Evolutionary conservation across 2,888 invertebrate species (phyloP).

Genomic region (Oithona nana): DNA sequence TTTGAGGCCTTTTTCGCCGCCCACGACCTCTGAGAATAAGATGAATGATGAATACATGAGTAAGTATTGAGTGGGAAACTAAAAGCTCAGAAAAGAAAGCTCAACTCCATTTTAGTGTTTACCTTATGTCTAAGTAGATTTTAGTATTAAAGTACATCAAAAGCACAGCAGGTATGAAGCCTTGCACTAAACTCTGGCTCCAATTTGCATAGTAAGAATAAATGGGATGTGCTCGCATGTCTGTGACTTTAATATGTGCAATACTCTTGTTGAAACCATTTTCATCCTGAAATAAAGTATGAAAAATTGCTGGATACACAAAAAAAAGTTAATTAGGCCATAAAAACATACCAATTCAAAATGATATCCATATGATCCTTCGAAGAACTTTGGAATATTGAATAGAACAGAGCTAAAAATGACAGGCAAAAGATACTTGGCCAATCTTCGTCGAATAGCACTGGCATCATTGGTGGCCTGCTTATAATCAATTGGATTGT

Average conservation of each 20-base stretch:
- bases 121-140: conserved; percentile 8
- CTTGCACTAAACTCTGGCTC: conserved; percentile 1
- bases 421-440: conserved; percentile 7
- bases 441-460: conserved; percentile 1
- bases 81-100: no score
- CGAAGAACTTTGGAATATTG: conserved; percentile 10
- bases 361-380: neutral
- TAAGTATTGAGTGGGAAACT: no score
- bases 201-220: conserved; percentile 9
- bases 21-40: no score
- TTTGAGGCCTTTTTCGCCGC: no score
- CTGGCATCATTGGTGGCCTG: conserved; percentile 7
- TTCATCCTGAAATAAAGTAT: no score
- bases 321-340: no score
- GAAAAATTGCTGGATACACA: no score
- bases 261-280: neutral
- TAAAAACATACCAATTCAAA: neutral
- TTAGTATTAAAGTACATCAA: conserved; percentile 6
- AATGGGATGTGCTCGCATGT: neutral
- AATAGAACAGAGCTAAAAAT: conserved; percentile 2
- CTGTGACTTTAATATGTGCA: neutral
- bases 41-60: no score
- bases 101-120: no score
- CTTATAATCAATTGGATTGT: conserved; percentile 12
- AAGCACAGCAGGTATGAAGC: conserved; percentile 1